Base-by-base conservation (phyloP, 23 tunicate species). In the Ciona savignyi region DNA sequence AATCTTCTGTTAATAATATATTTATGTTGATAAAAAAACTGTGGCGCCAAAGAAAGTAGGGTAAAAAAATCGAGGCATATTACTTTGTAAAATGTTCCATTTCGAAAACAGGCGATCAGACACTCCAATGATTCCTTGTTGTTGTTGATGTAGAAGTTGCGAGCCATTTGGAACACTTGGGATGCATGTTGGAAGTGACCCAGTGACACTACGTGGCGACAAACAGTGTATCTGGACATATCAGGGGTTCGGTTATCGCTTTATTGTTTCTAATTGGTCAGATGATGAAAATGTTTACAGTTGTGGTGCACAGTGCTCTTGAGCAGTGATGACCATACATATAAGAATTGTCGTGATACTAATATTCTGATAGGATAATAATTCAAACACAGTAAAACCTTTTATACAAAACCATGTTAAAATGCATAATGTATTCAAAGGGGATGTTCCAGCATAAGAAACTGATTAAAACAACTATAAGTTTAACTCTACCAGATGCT, bases 11-110 rank as follows among this genome's bases (percentile, higher is more conserved):
- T 19, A 51, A 51, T 21, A 51, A 51, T 51, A 51, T 21, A 51
- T 51, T 19, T 51, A 51, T 51, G 62, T 19, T 51, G 21, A 51
- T 21, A 51, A 51, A 19, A 51, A 51, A 21, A 19, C 21, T 51
- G 62, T 56, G 22, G 23, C n/a, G 62, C 20, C 62, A n/a, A n/a
- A n/a, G n/a, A n/a, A n/a, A n/a, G n/a, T n/a, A 51, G 21, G 19
- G 19, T 21, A 19, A 21, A 51, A 51, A 70, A 20, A 0, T 20
- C 28, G n/a, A 42, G 28, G 11, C 56, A 15, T 11, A 35, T 62
- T 34, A 82, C 96, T 74, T 88, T 88, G 33, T 81, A 80, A 63
- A 89, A 89, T 0, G 96, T 89, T 48, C 96, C 96, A 48, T 89
- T 89, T 30, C 84, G 63, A 64, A 83, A 89, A 62, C 96, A 89